These are phyloP conservation scores for Melanogrammus aeglefinus DNA, from an alignment of 2,797 vertebrate species.

Conservation along the genomic window DNA sequence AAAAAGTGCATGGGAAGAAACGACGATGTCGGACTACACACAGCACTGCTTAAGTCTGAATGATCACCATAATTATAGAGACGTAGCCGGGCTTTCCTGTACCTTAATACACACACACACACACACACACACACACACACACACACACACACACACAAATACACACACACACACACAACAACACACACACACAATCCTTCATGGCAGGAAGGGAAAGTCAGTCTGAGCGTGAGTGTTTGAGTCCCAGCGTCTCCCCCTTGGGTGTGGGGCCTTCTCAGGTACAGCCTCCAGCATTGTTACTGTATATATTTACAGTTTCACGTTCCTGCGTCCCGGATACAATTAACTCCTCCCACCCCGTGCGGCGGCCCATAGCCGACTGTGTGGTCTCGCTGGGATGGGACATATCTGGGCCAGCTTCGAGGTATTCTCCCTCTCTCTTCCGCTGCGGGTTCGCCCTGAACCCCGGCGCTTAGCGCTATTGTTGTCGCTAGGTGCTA, in stretches of 20 bases:
- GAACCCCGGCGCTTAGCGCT: too few species aligned
- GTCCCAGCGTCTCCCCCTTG: conserved; percentile 53
- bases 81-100: background rate
- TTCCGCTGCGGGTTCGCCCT: background rate
- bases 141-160: conserved; percentile 3
- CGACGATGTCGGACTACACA: background rate
- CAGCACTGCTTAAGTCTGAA: background rate
- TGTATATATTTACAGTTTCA: conserved; percentile 20
- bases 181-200: conserved; percentile 19
- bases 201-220: conserved; percentile 64
- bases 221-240: conserved; percentile 36
- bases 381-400: conserved; percentile 65
- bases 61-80: conserved; percentile 2
- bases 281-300: conserved; percentile 64
- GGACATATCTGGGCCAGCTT: conserved; percentile 47
- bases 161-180: too few species aligned
- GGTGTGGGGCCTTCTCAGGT: conserved; percentile 62
- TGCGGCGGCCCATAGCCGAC: conserved; percentile 15
- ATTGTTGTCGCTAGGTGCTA: too few species aligned
- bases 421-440: background rate
- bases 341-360: conserved; percentile 58
- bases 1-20: conserved; percentile 12
- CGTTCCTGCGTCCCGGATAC: conserved; percentile 60
- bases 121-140: conserved; percentile 10
- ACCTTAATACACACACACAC: conserved; percentile 17